Evolutionary conservation across 2,888 invertebrate genomes (phyloP).

Genomic region (Lochmaea crataegi): DNA sequence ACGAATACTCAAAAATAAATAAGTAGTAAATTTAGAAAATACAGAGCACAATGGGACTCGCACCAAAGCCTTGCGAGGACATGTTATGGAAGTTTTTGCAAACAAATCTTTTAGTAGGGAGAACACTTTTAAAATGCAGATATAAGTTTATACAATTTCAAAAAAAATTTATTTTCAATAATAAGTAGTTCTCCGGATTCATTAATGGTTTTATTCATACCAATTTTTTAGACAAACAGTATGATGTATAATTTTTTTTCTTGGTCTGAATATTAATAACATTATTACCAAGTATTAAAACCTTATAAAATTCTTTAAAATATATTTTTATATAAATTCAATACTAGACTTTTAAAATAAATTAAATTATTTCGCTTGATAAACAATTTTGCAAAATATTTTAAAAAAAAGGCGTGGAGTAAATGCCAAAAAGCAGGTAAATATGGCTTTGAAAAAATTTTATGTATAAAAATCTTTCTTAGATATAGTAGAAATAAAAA

Average conservation of each 20-base stretch:
- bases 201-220: too few relatives aligned
- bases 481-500: not conserved
- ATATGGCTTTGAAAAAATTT: not conserved
- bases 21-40: constrained; percentile 48
- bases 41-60: constrained; percentile 53
- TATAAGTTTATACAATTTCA: not conserved
- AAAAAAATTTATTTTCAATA: too few relatives aligned
- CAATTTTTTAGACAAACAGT: too few relatives aligned
- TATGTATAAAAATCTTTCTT: not conserved
- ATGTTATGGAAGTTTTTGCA: constrained; percentile 51
- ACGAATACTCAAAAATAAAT: constrained; percentile 54
- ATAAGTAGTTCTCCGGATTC: too few relatives aligned
- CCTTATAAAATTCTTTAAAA: not conserved
- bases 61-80: constrained; percentile 57
- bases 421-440: constrained; percentile 1
- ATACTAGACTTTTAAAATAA: not conserved
- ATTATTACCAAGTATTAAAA: too few relatives aligned
- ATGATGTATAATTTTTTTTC: too few relatives aligned
- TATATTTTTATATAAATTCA: not conserved
- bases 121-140: not conserved
- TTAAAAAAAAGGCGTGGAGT: not conserved
- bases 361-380: not conserved
- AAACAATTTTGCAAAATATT: not conserved
- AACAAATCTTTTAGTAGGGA: constrained; percentile 43
- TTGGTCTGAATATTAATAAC: too few relatives aligned